Conservation (phyloP, 2,797 vertebrate genomes). For the Labeo calbasu region DNA sequence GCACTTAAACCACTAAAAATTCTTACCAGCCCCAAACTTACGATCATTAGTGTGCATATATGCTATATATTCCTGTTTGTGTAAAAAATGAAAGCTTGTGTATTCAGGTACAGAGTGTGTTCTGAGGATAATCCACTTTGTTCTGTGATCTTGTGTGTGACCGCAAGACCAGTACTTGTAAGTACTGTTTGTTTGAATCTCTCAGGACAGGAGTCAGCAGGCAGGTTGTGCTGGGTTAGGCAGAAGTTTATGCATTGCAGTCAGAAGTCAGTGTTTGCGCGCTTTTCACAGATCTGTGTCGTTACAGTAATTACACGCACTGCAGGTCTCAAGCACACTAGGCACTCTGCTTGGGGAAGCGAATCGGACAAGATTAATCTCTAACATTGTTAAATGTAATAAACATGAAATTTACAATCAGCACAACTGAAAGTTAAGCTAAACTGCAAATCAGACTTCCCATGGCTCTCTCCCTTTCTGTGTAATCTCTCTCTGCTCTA, state of each 20-base stretch:
- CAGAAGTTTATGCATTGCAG: not conserved
- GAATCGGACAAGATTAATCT: not conserved
- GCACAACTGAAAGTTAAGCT: slow-evolving; percentile 8
- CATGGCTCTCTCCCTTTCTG: not conserved
- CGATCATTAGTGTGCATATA: not conserved
- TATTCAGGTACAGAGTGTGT: not conserved
- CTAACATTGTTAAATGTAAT: not conserved
- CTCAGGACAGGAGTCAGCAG: slow-evolving; percentile 15
- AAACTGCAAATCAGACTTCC: slow-evolving; percentile 7
- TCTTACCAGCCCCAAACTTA: too few species aligned
- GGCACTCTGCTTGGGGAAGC: not conserved
- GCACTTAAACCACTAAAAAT: not conserved
- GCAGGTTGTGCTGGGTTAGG: slow-evolving; percentile 4
- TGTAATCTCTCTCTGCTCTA: slow-evolving; percentile 22
- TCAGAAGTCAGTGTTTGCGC: slow-evolving; percentile 2
- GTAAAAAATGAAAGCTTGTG: not conserved
- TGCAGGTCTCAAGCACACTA: slow-evolving; percentile 3
- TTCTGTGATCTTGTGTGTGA: not conserved
- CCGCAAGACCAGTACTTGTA: not conserved
- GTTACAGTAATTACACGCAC: slow-evolving; percentile 11
- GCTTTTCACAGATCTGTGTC: not conserved
- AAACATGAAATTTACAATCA: slow-evolving; percentile 2
- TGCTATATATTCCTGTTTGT: not conserved
- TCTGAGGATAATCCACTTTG: not conserved
- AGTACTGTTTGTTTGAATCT: slow-evolving; percentile 4